Evolutionary conservation across 2,888 invertebrate species (phyloP).

Genomic region (Brenthis ino): DNA sequence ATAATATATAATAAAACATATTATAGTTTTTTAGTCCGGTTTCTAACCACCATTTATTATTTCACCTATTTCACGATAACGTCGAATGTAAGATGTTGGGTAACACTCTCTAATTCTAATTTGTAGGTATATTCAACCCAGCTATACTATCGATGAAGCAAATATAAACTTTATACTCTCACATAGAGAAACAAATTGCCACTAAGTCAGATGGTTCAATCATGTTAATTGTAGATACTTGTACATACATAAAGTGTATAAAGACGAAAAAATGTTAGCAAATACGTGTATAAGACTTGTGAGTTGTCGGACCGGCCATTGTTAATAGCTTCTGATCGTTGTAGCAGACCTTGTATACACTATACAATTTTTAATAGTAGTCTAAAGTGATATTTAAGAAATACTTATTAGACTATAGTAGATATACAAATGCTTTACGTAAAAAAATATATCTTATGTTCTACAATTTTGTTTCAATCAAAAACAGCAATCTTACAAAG

Average conservation of each 20-base stretch:
- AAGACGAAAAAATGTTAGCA: conserved; percentile 32
- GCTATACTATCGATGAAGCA: not conserved
- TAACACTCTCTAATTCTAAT: no score
- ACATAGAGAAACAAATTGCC: not conserved
- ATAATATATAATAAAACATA: no score
- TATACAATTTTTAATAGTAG: not conserved
- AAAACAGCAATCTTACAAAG: no score
- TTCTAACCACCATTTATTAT: no score
- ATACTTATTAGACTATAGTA: not conserved
- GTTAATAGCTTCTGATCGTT: conserved; percentile 42
- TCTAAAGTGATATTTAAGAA: not conserved
- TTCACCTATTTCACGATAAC: no score
- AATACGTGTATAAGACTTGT: conserved; percentile 38
- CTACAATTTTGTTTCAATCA: no score
- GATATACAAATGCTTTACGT: not conserved
- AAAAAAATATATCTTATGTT: no score
- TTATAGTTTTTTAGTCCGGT: no score
- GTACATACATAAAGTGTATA: conserved; percentile 18
- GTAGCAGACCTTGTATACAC: conserved; percentile 27
- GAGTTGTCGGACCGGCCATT: conserved; percentile 40
- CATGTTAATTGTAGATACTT: not conserved
- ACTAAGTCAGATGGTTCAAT: not conserved
- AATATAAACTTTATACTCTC: not conserved
- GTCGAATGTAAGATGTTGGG: no score
- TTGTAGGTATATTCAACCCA: no score